Percentiles rank a stretch among this genome's conserved stretches.
Evolutionary conservation across 53 echinoderm and acorn worm species (phyloP).

Genomic region (Pentamera pediparva): DNA sequence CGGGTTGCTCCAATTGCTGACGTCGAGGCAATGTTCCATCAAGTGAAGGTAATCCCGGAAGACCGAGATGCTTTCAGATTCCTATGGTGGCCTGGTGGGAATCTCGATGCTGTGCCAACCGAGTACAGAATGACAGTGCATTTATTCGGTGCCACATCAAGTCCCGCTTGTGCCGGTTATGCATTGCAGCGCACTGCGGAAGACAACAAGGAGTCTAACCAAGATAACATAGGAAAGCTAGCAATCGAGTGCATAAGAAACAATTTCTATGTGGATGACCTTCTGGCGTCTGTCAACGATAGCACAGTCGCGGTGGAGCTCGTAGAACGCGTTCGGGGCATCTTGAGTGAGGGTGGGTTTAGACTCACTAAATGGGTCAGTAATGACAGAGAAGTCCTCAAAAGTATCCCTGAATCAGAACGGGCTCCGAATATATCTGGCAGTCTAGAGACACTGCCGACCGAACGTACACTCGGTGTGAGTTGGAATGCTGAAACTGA

Average conservation of each 20-base stretch:
- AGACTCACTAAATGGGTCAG: too few species aligned
- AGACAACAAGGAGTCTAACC: slow-evolving; percentile 15
- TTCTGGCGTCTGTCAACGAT: slow-evolving; percentile 18
- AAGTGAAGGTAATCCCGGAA: slow-evolving; percentile 5
- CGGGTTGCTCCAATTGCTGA: slow-evolving; percentile 11
- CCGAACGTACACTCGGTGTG: slow-evolving; percentile 58
- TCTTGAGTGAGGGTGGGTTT: slow-evolving; percentile 36
- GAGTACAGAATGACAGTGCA: slow-evolving; percentile 42
- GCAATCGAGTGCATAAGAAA: slow-evolving; percentile 1
- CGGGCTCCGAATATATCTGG: slow-evolving; percentile 43
- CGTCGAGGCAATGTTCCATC: slow-evolving; percentile 32
- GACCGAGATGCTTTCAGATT: slow-evolving; percentile 25
- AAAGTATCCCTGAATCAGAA: slow-evolving; percentile 34
- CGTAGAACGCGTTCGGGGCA: neutral
- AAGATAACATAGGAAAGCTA: slow-evolving; percentile 14
- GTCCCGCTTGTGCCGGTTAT: slow-evolving; percentile 19
- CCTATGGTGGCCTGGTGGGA: slow-evolving; percentile 37
- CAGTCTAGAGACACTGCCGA: slow-evolving; percentile 33
- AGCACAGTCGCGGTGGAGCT: neutral
- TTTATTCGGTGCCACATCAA: slow-evolving; percentile 32
- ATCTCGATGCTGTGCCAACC: neutral
- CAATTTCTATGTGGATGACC: slow-evolving; percentile 48
- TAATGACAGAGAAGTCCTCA: slow-evolving; percentile 33
- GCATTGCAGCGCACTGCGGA: slow-evolving; percentile 15
- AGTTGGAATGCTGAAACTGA: slow-evolving; percentile 48